Evolutionary conservation across 2,113 vertebrate species (phyloP).

Genomic region (Heptranchias perlo): DNA sequence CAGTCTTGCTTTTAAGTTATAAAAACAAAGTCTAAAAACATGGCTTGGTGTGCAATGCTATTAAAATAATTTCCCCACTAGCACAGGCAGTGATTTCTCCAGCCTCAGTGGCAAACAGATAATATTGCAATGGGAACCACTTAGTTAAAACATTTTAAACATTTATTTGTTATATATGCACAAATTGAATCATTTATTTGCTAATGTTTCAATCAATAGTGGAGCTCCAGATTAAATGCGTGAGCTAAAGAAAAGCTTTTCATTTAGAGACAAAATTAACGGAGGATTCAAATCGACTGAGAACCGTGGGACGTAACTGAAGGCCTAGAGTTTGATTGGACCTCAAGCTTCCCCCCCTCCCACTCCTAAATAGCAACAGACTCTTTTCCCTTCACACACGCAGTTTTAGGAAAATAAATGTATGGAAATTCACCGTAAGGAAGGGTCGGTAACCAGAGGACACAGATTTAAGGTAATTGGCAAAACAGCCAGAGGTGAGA

Average conservation of each 20-base stretch:
- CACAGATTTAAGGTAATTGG: too few relatives aligned
- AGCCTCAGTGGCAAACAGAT: background rate
- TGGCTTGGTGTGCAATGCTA: background rate
- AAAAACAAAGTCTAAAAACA: background rate
- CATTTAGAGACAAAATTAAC: background rate
- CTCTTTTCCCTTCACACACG: background rate
- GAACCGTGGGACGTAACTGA: background rate
- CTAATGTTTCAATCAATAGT: background rate
- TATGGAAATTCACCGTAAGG: background rate
- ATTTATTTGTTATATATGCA: slow-evolving; percentile 1
- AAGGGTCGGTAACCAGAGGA: too few relatives aligned
- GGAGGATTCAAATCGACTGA: background rate
- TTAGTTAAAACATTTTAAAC: background rate
- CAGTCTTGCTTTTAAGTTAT: background rate
- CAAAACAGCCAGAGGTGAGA: too few relatives aligned
- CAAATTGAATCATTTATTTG: background rate
- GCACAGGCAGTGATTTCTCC: background rate
- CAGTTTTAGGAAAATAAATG: background rate
- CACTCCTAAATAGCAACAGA: background rate
- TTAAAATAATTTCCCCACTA: background rate
- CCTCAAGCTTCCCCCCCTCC: background rate
- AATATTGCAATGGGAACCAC: background rate
- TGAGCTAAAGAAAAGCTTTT: background rate
- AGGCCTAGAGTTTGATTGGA: too few relatives aligned
- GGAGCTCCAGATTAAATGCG: background rate